Base-by-base conservation (phyloP, 2,797 vertebrate species). In the Geotrypetes seraphini region DNA sequence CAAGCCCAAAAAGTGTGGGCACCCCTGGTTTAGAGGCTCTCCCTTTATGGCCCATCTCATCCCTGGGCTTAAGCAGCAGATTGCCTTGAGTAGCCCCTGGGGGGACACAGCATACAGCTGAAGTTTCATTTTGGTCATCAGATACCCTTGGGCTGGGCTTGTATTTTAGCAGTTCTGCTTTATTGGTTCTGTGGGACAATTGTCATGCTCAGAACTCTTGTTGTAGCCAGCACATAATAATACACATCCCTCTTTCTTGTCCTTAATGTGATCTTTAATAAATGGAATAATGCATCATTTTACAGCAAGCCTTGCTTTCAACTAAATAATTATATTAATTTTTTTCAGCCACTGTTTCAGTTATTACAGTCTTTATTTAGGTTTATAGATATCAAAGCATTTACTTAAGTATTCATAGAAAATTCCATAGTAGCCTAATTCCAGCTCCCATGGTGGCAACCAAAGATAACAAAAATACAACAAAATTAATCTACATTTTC, bases 211-310 rank as follows among this genome's bases (percentile, higher is more conserved):
- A n/a, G n/a, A n/a, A n/a, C 12, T 12, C 12, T 12, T 12, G 12
- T 12, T 12, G n/a, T 16, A 19, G 59, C 48, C 50, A 57, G 73
- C 25, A 39, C 42, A 47, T 8, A 46, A 27, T n/a, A 58, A 62
- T 34, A 44, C n/a, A n/a, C 26, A 38, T 33, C 33, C n/a, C n/a
- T n/a, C n/a, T 23, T 51, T 65, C 30, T 66, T 71, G 67, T 81
- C 78, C 83, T 81, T 78, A 82, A 86, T 83, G 81, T 81, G 77
- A 75, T 81, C 74, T 87, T 87, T 88, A 88, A 85, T 88, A 79
- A 85, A 72, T 76, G 73, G 71, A 84, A 76, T 84, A 85, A 85
- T 72, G 81, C 80, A 83, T 71, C 69, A 79, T 85, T 83, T 83
- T 85, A 87, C 83, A 86, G 82, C 84, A 86, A 87, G 84, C 77